Evolutionary conservation across 2,797 vertebrate genomes (phyloP).

Genomic region (Amblyopsis hoosieri): DNA sequence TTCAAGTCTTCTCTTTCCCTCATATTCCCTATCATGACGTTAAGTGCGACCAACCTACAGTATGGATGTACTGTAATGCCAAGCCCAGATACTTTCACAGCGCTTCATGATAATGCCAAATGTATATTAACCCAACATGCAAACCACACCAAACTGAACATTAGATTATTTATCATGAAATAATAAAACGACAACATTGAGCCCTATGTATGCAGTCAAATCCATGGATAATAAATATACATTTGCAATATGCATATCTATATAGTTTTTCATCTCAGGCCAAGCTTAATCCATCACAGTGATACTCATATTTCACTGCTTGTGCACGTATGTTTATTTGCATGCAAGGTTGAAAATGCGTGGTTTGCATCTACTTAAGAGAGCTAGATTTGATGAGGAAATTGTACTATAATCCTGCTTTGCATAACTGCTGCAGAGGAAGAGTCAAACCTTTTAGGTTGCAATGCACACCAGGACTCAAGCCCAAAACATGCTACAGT

Average conservation of each 20-base stretch:
- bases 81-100: constrained; percentile 39
- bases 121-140: constrained; percentile 5
- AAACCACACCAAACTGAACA: constrained; percentile 34
- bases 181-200: constrained; percentile 21
- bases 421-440: no score
- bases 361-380: background rate
- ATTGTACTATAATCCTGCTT: no score
- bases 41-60: background rate
- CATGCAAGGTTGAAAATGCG: background rate
- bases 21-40: no score
- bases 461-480: no score
- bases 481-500: no score
- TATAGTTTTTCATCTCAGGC: background rate
- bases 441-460: no score
- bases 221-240: constrained; percentile 9
- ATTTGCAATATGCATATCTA: constrained; percentile 6
- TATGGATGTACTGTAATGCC: constrained; percentile 15
- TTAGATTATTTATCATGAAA: constrained; percentile 44
- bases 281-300: background rate
- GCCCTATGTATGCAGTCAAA: constrained; percentile 15
- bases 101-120: constrained; percentile 22
- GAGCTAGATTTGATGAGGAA: no score
- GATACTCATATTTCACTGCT: constrained; percentile 11
- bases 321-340: background rate
- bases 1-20: no score